Evolutionary conservation across 2,888 invertebrate species (phyloP), one percentile per base, ranked within the genome.

Genomic region (Thereva nobilitata): DNA sequence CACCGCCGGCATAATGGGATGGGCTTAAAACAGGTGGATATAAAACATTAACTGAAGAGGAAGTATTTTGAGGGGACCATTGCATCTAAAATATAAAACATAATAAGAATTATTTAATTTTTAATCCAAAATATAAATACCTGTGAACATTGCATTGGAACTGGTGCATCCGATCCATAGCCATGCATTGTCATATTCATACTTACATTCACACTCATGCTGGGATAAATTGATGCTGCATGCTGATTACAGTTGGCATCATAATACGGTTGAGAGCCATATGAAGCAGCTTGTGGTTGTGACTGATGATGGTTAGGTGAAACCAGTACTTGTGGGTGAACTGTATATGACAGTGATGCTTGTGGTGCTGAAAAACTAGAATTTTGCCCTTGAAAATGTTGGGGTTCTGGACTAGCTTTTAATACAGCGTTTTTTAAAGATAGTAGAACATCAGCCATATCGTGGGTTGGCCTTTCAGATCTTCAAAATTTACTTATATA

Each of bases 171-270:
- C 75, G 81, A 76, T 59, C 71, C 71, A 73, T 89, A 89, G 2
- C 89, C 89, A 72, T 94, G 94, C 91, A 96, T 95, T 67, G 96
- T 96, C 96, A 97, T 97, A 80, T 95, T 96, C 96, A 97, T 97
- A 73, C 78, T 80, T 50, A 97, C 95, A 77, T 97, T 97, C 72
- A 97, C 95, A 76, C 93, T 94, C 96, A 97, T 96, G 75, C 94
- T 91, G 67, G 95, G 94, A 78, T 93, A 93, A 71, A 90, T 84
- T 0, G 87, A 80, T 0, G 81, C 75, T 2, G 81, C 79, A 41
- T 72, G 73, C 70, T 73, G 71, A 40, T 73, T 70, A 77, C 80
- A 71, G 55, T 74, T 72, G 47, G 77, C 71, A 68, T 81, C 81
- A 50, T 80, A 81, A 70, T 81, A 81, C n/a, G 68, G 54, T 41